Conservation (phyloP, 1,140 invertebrate species). For the Danaus melanippus region DNA sequence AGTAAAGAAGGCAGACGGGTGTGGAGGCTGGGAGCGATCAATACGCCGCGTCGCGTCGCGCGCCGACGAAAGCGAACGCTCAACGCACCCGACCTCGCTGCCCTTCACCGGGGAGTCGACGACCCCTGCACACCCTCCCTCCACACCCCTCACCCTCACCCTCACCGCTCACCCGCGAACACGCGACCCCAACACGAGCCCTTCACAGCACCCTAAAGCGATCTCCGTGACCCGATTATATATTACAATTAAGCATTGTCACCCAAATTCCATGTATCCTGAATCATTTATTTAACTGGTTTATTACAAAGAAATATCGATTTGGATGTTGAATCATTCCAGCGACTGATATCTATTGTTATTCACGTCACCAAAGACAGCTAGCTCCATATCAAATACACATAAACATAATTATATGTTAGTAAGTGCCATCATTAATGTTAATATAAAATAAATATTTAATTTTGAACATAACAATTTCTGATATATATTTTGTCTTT, state of each 20-base stretch:
- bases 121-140: slow-evolving; percentile 44
- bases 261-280: slow-evolving; percentile 2
- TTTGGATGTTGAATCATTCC: no score
- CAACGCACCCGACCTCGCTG: slow-evolving; percentile 46
- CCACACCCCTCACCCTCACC: slow-evolving; percentile 17
- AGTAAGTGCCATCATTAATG: no score
- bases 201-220: slow-evolving; percentile 37
- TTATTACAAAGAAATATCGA: background rate
- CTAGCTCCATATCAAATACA: no score
- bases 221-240: slow-evolving; percentile 60
- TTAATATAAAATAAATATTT: no score
- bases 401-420: no score
- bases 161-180: slow-evolving; percentile 13
- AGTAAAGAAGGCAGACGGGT: slow-evolving; percentile 22
- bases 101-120: slow-evolving; percentile 64
- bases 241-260: slow-evolving; percentile 13
- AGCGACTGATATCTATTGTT: no score
- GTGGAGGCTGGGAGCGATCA: slow-evolving; percentile 48
- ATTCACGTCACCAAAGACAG: no score
- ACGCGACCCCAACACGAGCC: slow-evolving; percentile 26
- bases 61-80: slow-evolving; percentile 64
- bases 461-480: no score
- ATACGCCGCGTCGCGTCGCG: slow-evolving; percentile 38
- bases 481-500: no score
- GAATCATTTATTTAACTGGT: slow-evolving; percentile 1